Percentiles rank a stretch among this genome's conserved stretches.
Conservation (phyloP, 1,140 invertebrate species). For the Aphis craccivora region DNA sequence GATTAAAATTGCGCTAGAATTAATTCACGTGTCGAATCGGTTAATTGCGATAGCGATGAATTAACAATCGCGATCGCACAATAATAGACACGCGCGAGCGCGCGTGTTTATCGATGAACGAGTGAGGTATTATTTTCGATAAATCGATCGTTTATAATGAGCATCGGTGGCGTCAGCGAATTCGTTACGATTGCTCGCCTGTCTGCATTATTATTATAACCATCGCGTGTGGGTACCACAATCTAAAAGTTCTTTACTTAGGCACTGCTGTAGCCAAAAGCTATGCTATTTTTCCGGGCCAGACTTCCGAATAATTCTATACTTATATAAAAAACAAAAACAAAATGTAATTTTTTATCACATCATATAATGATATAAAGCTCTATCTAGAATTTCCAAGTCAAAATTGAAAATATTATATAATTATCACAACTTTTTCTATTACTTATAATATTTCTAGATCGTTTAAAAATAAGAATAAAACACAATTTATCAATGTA, state of each 20-base stretch:
- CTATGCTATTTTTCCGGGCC: neutral
- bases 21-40: neutral
- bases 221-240: neutral
- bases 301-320: too few species aligned
- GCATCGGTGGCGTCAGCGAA: neutral
- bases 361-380: too few species aligned
- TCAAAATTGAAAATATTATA: too few species aligned
- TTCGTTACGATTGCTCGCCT: neutral
- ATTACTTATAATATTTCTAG: too few species aligned
- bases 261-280: too few species aligned
- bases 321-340: too few species aligned
- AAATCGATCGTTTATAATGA: constrained; percentile 9
- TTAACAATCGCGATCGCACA: neutral
- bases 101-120: neutral
- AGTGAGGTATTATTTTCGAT: neutral
- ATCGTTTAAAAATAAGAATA: too few species aligned
- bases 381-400: too few species aligned
- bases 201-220: neutral
- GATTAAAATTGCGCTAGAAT: neutral
- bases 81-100: neutral
- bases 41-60: neutral
- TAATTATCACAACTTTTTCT: too few species aligned
- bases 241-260: neutral
- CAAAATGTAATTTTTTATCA: too few species aligned
- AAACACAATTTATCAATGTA: too few species aligned